Evolutionary conservation across 2,113 vertebrate genomes (phyloP), one percentile per base, ranked within the genome.

Genomic region (Oryzias javanicus): DNA sequence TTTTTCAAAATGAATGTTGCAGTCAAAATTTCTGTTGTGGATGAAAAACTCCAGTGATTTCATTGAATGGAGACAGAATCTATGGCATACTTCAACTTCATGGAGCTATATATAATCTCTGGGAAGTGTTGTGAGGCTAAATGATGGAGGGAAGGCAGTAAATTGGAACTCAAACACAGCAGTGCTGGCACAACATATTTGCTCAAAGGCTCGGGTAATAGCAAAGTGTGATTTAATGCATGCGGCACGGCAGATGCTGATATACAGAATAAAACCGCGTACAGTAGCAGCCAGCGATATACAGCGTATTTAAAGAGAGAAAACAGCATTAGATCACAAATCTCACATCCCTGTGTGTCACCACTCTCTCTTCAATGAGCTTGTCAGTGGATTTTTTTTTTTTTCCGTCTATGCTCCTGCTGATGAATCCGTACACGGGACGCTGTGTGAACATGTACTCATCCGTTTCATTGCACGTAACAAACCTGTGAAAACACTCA

Each of bases 381-480:
- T 91, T 89, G 83, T 98, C 93, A 0, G 94, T 93, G 0, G 95
- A 96, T 10, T 35, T 74, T 96, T 97, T 10, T 35, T 74, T 96
- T 97, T 82, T 95, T 95, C 57, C 97, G 86, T 63, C 97, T 93
- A 0, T 94, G 88, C 84, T 95, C 93, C 89, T 96, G 95, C 49
- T 93, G 94, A 27, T 88, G 86, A 79, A 96, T 98, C 86, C 95
- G 94, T 96, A 96, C 95, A 97, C 97, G 73, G 96, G 89, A 0
- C 94, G 94, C 63, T 97, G 95, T 0, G 94, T 98, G 86, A 98
- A 97, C 94, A 96, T 95, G 29, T 94, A 94, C 40, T 98, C 94
- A 0, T 97, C 95, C 93, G 97, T 95, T 87, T 98, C 94, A 0
- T 98, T 97, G 90, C 20, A 94, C 87, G 82, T 97, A 98, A 76